Conservation (phyloP, 1,140 invertebrate genomes). For the Drosophila insularis region DNA sequence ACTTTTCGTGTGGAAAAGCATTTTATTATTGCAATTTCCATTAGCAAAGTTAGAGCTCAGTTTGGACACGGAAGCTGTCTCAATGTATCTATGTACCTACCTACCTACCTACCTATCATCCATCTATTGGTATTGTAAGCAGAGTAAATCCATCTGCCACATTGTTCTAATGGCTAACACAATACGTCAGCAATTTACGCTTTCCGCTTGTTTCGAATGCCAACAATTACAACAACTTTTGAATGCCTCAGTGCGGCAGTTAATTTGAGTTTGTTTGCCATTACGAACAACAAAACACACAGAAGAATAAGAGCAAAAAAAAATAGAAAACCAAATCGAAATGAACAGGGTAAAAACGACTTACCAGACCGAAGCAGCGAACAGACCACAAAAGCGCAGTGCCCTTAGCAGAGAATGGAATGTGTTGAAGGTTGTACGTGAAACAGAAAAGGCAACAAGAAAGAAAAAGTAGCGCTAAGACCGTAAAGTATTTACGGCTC, state of each 20-base stretch:
- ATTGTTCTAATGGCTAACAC: conserved; percentile 30
- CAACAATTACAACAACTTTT: conserved; percentile 66
- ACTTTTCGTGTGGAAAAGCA: conserved; percentile 56
- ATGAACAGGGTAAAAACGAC: neutral
- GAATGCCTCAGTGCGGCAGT: conserved; percentile 61
- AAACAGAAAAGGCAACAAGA: conserved; percentile 41
- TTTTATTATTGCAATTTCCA: conserved; percentile 78
- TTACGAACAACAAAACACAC: conserved; percentile 11
- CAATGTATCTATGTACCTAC: neutral
- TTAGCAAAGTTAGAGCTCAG: conserved; percentile 36
- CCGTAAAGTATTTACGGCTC: conserved; percentile 82
- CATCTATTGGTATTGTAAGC: conserved; percentile 5
- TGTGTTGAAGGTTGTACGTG: conserved; percentile 40
- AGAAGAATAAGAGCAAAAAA: neutral
- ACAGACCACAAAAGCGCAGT: conserved; percentile 61
- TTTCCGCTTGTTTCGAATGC: conserved; percentile 70
- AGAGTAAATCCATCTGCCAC: conserved; percentile 26
- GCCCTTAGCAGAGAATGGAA: conserved; percentile 16
- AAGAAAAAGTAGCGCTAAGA: conserved; percentile 65
- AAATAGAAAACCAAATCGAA: neutral
- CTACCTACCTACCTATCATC: too few species aligned
- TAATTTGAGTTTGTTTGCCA: conserved; percentile 66
- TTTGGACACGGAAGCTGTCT: conserved; percentile 1
- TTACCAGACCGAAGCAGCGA: neutral
- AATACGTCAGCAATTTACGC: conserved; percentile 72